phyloP scores from a whole-genome alignment of 2,113 vertebrate genomes.

The Cottus gobio region DNA sequence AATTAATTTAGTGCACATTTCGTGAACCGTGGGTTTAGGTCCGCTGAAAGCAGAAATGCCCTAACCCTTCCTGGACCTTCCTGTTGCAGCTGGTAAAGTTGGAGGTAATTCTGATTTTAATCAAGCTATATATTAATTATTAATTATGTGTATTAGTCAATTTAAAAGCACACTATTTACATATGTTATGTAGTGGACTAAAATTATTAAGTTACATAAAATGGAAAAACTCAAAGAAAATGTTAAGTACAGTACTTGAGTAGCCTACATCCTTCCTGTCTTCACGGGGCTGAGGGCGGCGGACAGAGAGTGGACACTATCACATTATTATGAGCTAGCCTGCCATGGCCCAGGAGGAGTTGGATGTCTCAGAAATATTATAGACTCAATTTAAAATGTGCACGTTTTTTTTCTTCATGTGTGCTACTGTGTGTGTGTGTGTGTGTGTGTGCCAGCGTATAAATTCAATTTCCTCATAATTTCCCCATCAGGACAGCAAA shows the following conservation, averaged over 20 bases:
- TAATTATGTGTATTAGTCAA: no score
- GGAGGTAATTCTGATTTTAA: no score
- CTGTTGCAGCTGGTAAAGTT: no score
- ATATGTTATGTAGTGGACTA: not conserved
- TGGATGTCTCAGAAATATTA: constrained; percentile 26
- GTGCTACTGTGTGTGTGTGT: not conserved
- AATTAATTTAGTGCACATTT: no score
- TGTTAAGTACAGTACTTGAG: not conserved
- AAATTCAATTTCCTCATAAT: constrained; percentile 37
- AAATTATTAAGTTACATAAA: not conserved
- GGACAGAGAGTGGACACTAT: constrained; percentile 3
- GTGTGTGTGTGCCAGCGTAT: not conserved
- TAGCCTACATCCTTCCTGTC: not conserved
- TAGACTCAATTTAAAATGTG: constrained; percentile 38
- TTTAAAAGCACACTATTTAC: no score
- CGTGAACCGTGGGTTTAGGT: no score
- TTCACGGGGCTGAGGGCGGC: not conserved
- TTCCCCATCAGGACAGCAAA: constrained; percentile 13
- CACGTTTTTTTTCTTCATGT: constrained; percentile 12
- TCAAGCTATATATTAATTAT: no score
- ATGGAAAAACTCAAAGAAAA: not conserved
- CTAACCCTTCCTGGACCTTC: no score
- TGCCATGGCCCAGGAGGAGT: constrained; percentile 13
- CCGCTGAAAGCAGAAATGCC: no score
- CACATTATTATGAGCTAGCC: not conserved